phyloP scores from a whole-genome alignment of 1,140 invertebrate species.

The Pseudomyrmex sp. region DNA sequence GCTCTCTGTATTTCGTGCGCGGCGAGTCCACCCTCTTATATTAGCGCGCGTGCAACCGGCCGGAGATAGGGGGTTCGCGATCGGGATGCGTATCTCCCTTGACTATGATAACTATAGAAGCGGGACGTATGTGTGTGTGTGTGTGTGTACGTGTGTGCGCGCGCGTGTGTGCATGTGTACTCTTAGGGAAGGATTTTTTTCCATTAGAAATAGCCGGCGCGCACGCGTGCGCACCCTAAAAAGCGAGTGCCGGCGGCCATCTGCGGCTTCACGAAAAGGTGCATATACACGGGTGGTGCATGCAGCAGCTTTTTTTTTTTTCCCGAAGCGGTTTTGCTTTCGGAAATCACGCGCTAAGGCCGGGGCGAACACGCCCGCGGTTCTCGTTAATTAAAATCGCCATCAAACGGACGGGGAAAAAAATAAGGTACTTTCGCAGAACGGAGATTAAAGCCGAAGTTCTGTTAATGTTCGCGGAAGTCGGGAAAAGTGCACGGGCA shows the following conservation, averaged over 20 bases:
- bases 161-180: neutral
- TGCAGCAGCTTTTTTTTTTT: neutral
- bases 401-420: neutral
- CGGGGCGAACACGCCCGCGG: neutral
- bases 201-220: slow-evolving; percentile 45
- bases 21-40: slow-evolving; percentile 8
- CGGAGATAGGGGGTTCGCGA: slow-evolving; percentile 52
- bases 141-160: no score
- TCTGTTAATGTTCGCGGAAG: neutral
- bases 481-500: neutral
- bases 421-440: neutral
- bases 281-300: slow-evolving; percentile 26
- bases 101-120: slow-evolving; percentile 66
- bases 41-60: neutral
- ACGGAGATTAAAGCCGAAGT: neutral
- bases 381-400: slow-evolving; percentile 1
- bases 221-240: slow-evolving; percentile 39
- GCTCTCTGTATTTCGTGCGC: neutral
- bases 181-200: slow-evolving; percentile 72
- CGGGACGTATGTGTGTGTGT: slow-evolving; percentile 7
- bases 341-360: neutral
- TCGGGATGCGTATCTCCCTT: slow-evolving; percentile 66
- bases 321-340: neutral
- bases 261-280: slow-evolving; percentile 65
- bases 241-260: slow-evolving; percentile 54